Evolutionary conservation across 2,113 vertebrate species (phyloP), one percentile per base, ranked within the genome.

Genomic region (Petromus typicus): DNA sequence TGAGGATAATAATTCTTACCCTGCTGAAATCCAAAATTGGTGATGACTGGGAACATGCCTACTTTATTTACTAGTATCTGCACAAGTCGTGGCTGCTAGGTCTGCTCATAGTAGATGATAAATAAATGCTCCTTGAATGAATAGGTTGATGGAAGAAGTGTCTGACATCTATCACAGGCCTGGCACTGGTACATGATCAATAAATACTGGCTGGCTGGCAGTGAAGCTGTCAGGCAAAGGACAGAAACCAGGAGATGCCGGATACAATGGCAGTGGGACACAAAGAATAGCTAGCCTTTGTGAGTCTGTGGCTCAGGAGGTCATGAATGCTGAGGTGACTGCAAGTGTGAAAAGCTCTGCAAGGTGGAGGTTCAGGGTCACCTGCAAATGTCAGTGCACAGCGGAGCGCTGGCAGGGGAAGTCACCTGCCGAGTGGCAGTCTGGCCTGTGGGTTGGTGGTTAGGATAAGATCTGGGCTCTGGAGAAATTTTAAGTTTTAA

Each of bases 401-500:
- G n/a, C n/a, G n/a, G n/a, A 25, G 73, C 6, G 22, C 16, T 0
- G 0, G 30, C 32, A 7, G 40, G 51, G 14, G 59, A 84, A 82
- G 20, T 12, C 37, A 5, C 10, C 4, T 27, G 27, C 40, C 54
- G 27, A 4, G 48, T 0, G 3, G 22, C 64, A 7, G 27, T 22
- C 54, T 27, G 3, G 30, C 16, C 32, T 54, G 27, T 23, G 30
- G 37, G 30, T 20, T 20, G 82, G 71, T 10, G 66, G 56, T 23
- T 61, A 56, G 45, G 23, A 37, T 67, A 57, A 75, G 37, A 59
- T 25, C 20, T 43, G 63, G 56, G 45, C 56, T 85, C 59, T 32
- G 13, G 71, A 71, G 32, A 90, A 32, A 17, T 78, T 79, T 78
- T 30, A 64, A 73, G 48, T 61, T 83, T 76, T 75, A 81, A 88